Percentiles rank a stretch among this genome's conserved stretches.
phyloP scores from a whole-genome alignment of 2,113 vertebrate species.

The Orthonyx spaldingii region DNA sequence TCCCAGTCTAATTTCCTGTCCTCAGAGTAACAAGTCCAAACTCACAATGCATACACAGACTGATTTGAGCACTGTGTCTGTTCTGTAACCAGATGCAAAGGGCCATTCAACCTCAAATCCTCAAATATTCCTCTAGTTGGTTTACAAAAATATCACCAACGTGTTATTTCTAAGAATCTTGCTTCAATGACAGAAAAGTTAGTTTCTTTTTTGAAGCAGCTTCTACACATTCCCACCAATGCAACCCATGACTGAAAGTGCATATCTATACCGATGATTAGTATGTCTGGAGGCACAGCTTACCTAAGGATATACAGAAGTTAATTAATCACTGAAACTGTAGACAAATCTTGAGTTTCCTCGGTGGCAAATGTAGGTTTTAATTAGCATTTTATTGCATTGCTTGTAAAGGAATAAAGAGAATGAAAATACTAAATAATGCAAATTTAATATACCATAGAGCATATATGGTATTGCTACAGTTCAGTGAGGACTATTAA shows the following conservation, averaged over 20 bases:
- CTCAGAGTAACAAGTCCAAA: neutral
- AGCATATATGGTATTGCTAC: neutral
- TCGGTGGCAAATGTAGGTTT: neutral
- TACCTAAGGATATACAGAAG: conserved; percentile 10
- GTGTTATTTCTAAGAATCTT: neutral
- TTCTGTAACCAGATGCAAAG: neutral
- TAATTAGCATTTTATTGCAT: conserved; percentile 51
- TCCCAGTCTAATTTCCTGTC: neutral
- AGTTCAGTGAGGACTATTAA: conserved; percentile 4
- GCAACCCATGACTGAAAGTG: neutral
- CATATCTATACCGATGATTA: neutral
- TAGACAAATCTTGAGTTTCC: conserved; percentile 22
- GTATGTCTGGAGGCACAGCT: neutral
- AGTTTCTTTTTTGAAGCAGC: neutral
- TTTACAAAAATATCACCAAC: neutral
- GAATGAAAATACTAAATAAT: conserved; percentile 54
- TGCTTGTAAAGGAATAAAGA: conserved; percentile 1
- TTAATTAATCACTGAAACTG: conserved; percentile 54
- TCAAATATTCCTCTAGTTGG: neutral
- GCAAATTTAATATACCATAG: conserved; percentile 47
- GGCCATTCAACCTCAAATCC: neutral
- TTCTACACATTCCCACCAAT: neutral
- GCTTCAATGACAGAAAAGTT: neutral
- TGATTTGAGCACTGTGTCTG: neutral
- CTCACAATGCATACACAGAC: neutral